A percentile compares a stretch with the other conserved stretches of the same genome.
Conservation (phyloP, 1,140 invertebrate genomes). For the Trachymyrmex septentrionalis region DNA sequence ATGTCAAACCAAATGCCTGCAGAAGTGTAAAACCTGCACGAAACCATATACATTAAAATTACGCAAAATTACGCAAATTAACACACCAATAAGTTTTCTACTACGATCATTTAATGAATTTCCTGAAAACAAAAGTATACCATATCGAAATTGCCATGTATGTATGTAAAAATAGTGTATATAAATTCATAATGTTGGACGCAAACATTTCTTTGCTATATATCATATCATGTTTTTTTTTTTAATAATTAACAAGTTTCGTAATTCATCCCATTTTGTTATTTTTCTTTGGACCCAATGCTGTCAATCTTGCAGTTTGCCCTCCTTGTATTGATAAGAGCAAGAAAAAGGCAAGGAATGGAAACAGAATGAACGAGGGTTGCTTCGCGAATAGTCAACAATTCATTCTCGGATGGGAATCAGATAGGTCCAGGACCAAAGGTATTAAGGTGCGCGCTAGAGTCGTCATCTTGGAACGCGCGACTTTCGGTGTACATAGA, state of each 20-base stretch:
- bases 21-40: not conserved
- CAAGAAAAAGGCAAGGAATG: constrained; percentile 23
- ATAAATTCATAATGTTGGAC: constrained; percentile 1
- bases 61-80: too few species aligned
- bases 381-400: constrained; percentile 38
- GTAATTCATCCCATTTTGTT: not conserved
- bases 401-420: constrained; percentile 47
- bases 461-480: constrained; percentile 72
- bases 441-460: constrained; percentile 77
- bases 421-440: constrained; percentile 27
- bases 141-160: not conserved
- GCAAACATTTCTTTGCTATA: not conserved
- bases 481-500: constrained; percentile 70
- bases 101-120: not conserved
- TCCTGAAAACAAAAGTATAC: constrained; percentile 19
- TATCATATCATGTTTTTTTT: not conserved
- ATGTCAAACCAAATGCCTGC: not conserved
- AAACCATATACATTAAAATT: constrained; percentile 16
- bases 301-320: not conserved
- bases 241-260: not conserved
- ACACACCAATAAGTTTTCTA: not conserved
- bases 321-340: constrained; percentile 30
- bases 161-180: constrained; percentile 8
- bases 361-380: constrained; percentile 62
- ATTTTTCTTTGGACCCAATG: not conserved